Base-by-base conservation (phyloP, 2,888 invertebrate species). In the Miltochrista miniata region DNA sequence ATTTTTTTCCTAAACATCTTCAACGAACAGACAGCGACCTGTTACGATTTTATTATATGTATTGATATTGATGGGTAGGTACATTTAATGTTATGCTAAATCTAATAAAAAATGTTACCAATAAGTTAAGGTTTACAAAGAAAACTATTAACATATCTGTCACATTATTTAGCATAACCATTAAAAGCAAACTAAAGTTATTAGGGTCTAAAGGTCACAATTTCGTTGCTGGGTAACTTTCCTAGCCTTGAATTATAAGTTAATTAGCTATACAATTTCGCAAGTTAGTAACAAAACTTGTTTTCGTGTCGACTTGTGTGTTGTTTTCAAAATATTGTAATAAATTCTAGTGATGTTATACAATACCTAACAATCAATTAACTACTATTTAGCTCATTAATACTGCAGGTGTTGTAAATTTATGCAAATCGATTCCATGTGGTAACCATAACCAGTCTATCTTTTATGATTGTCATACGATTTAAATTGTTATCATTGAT, bases 371-470 rank as follows among this genome's bases (percentile, higher is more conserved):
- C 68, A 72, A 75, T 75, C 64, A 72, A 68, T 70, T 70, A 68
- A 70, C 70, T 60, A 60, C 61, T 55, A 64, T 62, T 61, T 51
- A 64, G 72, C 58, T 72, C 49, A 73, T 75, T 69, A 71, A 60
- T 70, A 69, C 64, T 81, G 78, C 83, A 84, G 81, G 79, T 85
- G 81, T 79, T 73, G 64, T 66, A 74, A 79, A 84, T 81, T 79
- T 80, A 84, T 79, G 71, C 74, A 76, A 79, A 81, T 76, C 52
- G 61, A 76, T 77, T 78, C 69, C 33, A 56, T 50, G 56, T 58
- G 55, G 53, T 45, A 56, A 48, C 53, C 49, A 64, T 55, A 56
- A 45, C 50, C 49, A 46, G 43, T 64, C 60, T 59, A 56, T 42
- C 55, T 64, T 70, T 60, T 61, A 51, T 54, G 34, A 30, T 47